Evolutionary conservation across 1,140 invertebrate genomes (phyloP), one percentile per base, ranked within the genome.

Genomic region (Diorhabda carinulata): DNA sequence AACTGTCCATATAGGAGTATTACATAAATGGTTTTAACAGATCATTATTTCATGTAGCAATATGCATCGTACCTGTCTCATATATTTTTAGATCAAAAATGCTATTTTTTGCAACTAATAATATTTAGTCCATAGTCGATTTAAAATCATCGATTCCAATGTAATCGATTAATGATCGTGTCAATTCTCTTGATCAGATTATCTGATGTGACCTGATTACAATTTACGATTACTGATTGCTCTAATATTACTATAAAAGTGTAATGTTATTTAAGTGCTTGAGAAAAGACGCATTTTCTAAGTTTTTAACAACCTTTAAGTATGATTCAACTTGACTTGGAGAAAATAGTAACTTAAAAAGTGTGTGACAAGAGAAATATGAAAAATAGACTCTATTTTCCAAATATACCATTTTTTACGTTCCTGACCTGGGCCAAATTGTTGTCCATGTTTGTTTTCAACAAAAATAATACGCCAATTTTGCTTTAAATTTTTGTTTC

Each of bases 351-450:
- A n/a, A 52, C 47, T 52, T 52, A 52, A 6, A 25, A 8, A 52
- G 47, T 52, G 47, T 52, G 6, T 52, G n/a, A 8, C 47, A 8
- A 52, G n/a, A 6, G 3, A 52, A 52, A 52, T 8, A n/a, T 52
- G 47, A 52, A 52, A 25, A 52, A 52, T 52, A n/a, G 6, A 8
- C 47, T 52, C n/a, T 52, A 52, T 52, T 4, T 3, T 52, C n/a
- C n/a, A 6, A 3, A 52, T 52, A 8, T 52, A n/a, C n/a, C n/a
- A 52, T 52, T 52, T 52, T 52, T 52, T 52, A 67, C 40, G 43
- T 45, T 70, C 66, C 67, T 70, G 69, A 70, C 69, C 69, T 70
- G 66, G 69, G 69, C 41, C 57, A 70, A 70, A 45, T 61, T 66
- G 59, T 61, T 66, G 43, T 67, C 60, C 69, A 70, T 67, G 66